Percentiles rank a stretch among this genome's conserved stretches.
Conservation (phyloP, 2,113 vertebrate genomes). For the Lophius piscatorius region DNA sequence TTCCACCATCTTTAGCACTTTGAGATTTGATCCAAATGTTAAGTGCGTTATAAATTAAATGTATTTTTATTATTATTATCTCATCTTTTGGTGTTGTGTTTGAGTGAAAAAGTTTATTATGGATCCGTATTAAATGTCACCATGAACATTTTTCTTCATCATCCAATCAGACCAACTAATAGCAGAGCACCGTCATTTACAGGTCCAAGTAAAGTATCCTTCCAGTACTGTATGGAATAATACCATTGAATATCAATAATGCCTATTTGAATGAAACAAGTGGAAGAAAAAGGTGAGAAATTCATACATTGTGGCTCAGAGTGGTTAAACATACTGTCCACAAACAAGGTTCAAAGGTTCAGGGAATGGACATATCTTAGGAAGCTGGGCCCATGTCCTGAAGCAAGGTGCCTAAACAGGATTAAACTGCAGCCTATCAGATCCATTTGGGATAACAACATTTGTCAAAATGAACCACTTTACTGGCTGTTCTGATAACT, state of each 20-base stretch:
- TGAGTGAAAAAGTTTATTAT: too few species aligned
- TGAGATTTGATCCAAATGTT: too few species aligned
- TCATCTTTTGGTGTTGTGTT: too few species aligned
- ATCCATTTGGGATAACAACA: constrained; percentile 73
- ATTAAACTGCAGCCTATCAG: constrained; percentile 73
- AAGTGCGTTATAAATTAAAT: too few species aligned
- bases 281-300: not conserved
- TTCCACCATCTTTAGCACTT: not conserved
- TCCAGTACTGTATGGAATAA: too few species aligned
- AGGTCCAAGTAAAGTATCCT: too few species aligned
- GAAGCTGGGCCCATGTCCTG: constrained; percentile 57
- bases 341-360: constrained; percentile 57
- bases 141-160: too few species aligned
- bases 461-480: constrained; percentile 73
- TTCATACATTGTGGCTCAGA: not conserved
- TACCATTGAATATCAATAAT: too few species aligned
- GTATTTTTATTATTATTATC: too few species aligned
- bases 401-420: constrained; percentile 72
- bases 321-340: constrained; percentile 4
- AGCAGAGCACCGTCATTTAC: too few species aligned
- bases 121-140: too few species aligned
- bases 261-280: constrained; percentile 7
- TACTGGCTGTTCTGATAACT: constrained; percentile 50
- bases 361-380: constrained; percentile 49
- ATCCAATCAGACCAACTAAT: too few species aligned